A percentile compares a stretch with the other conserved stretches of the same genome.
These are phyloP conservation scores for Amia ocellicauda DNA, from an alignment of 2,113 vertebrate species.

Conservation along the genomic window DNA sequence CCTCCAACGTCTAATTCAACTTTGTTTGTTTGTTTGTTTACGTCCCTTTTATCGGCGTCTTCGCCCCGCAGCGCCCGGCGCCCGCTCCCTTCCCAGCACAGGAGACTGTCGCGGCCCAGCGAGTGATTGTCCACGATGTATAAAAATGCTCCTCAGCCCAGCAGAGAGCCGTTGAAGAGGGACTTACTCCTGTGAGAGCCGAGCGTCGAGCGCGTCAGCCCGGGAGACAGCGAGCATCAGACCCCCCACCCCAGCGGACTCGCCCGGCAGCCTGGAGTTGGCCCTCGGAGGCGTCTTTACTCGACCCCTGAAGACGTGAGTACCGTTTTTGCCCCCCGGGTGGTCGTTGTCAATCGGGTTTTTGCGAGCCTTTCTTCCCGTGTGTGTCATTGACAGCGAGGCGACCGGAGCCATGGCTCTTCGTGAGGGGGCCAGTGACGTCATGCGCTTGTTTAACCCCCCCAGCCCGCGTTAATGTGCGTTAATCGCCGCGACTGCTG, in stretches of 20 bases:
- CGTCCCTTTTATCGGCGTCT: background rate
- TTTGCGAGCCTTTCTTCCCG: no score
- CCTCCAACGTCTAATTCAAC: slow-evolving; percentile 56
- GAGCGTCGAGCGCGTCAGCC: slow-evolving; percentile 54
- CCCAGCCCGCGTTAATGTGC: no score
- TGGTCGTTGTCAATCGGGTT: no score
- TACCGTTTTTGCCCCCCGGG: background rate
- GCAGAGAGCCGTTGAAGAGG: slow-evolving; percentile 53
- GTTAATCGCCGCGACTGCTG: no score
- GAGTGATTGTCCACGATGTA: slow-evolving; percentile 52
- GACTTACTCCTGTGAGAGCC: slow-evolving; percentile 59
- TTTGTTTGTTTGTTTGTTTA: slow-evolving; percentile 5
- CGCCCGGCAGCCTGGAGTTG: slow-evolving; percentile 20
- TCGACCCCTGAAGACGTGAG: slow-evolving; percentile 22
- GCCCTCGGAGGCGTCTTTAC: slow-evolving; percentile 27
- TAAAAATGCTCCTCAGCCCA: slow-evolving; percentile 41
- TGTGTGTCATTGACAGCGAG: no score
- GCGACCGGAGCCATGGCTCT: no score
- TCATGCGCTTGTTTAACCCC: no score
- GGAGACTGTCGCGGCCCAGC: slow-evolving; percentile 13
- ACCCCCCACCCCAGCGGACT: slow-evolving; percentile 40
- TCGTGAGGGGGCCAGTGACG: no score
- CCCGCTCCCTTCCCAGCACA: background rate
- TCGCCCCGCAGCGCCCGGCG: no score
- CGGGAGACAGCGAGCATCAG: slow-evolving; percentile 40